These are phyloP conservation scores for Polydrusus cervinus DNA, from an alignment of 2,888 invertebrate species.

Conservation along the genomic window DNA sequence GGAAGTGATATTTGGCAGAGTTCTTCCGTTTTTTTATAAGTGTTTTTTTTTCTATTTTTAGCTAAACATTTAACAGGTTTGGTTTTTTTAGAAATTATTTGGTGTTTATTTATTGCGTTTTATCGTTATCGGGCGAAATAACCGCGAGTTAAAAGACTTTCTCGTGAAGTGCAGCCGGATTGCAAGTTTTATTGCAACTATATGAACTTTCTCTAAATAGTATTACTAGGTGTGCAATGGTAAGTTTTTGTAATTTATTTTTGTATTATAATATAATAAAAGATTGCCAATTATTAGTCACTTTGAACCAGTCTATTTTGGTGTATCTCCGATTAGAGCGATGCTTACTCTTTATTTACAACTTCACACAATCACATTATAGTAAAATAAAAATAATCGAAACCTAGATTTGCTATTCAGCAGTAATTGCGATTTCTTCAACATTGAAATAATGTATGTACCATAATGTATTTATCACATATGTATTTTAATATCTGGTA, in stretches of 20 bases:
- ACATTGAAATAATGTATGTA: too few species aligned
- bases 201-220: conserved; percentile 26
- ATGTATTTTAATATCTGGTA: too few species aligned
- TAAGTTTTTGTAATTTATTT: conserved; percentile 45
- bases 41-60: conserved; percentile 53
- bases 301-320: conserved; percentile 31
- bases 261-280: conserved; percentile 31
- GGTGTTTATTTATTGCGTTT: conserved; percentile 4
- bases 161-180: conserved; percentile 32
- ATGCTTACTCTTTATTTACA: background rate
- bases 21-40: conserved; percentile 57
- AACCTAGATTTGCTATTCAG: too few species aligned
- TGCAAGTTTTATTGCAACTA: conserved; percentile 11
- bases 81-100: conserved; percentile 5
- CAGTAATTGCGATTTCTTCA: too few species aligned
- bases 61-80: conserved; percentile 44
- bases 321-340: conserved; percentile 1
- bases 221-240: conserved; percentile 38
- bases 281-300: conserved; percentile 23
- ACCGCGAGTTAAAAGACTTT: conserved; percentile 38
- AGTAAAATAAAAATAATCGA: background rate
- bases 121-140: conserved; percentile 22
- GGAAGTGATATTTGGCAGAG: conserved; percentile 56
- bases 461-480: too few species aligned
- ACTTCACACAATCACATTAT: background rate